Evolutionary conservation across 2,888 invertebrate species (phyloP), one percentile per base, ranked within the genome.

Genomic region (Eurytoma californica): DNA sequence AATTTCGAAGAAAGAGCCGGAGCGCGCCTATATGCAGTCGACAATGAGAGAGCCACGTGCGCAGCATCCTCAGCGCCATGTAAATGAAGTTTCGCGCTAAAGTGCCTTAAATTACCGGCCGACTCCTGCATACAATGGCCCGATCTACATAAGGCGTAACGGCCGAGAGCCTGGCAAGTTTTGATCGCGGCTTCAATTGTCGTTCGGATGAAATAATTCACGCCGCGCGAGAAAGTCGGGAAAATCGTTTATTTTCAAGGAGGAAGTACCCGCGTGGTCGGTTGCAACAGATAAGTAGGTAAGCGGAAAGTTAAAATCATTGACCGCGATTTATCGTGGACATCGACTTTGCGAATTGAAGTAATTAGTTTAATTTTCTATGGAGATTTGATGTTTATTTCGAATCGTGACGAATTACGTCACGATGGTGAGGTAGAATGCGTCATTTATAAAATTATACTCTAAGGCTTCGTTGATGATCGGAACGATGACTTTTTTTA

Each of bases 41-140:
- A 18, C 13, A 55, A 60, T 65, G 30, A 30, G 28, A 77, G 30
- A 61, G 16, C 13, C 30, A 49, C 24, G 58, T 72, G 61, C 49
- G 66, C 69, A 66, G 67, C 72, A 72, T 79, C 68, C 70, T 68
- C 73, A 58, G 68, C 18, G 28, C 60, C 51, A 80, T 80, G 77
- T 78, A 78, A 80, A 80, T 80, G 67, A 75, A 74, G 80, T 80
- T 78, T 80, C 77, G 67, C 80, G 77, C 57, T 67, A 75, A 80
- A 75, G 63, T 78, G 72, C 61, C 61, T 80, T 57, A 72, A 80
- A 80, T 80, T 77, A 77, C 69, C 24, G 65, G 60, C 68, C 53
- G 16, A 13, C 57, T 4, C 53, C 13, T 61, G 65, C 67, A 57
- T 69, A 79, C 75, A 79, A 79, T 79, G 66, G 74, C 28, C 24